Conservation (phyloP, 2,888 invertebrate species). For the Nomada lathburiana region DNA sequence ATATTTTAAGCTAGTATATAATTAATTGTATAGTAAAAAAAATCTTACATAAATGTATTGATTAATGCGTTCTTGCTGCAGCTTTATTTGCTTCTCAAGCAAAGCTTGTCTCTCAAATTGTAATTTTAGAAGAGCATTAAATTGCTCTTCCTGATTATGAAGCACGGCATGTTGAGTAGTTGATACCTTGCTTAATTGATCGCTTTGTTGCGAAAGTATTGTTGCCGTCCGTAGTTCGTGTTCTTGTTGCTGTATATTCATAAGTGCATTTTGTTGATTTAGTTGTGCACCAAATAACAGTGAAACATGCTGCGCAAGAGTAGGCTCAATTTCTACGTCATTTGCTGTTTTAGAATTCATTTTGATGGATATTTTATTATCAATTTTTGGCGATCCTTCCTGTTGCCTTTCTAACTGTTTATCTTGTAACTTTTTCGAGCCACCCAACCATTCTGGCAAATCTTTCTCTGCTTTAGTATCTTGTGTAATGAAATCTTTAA, state of each 20-base stretch:
- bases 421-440: constrained; percentile 67
- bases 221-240: constrained; percentile 76
- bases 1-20: constrained; percentile 3
- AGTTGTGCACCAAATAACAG: constrained; percentile 74
- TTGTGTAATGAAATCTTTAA: constrained; percentile 23
- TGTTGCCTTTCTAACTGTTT: constrained; percentile 51
- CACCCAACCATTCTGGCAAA: constrained; percentile 81
- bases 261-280: constrained; percentile 77
- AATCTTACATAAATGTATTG: constrained; percentile 77
- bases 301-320: constrained; percentile 63
- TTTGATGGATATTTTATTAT: constrained; percentile 8
- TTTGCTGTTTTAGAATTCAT: constrained; percentile 10
- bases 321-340: constrained; percentile 21
- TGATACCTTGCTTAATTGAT: constrained; percentile 74
- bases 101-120: constrained; percentile 78
- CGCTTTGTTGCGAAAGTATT: constrained; percentile 77
- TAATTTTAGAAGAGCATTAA: constrained; percentile 75
- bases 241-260: constrained; percentile 79
- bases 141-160: constrained; percentile 77
- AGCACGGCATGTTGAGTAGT: constrained; percentile 74
- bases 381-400: constrained; percentile 11
- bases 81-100: constrained; percentile 79
- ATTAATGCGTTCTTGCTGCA: constrained; percentile 79
- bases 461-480: constrained; percentile 61
- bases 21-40: constrained; percentile 5